Base-by-base conservation (phyloP, 2,113 vertebrate genomes). In the Aptenodytes forsteri region DNA sequence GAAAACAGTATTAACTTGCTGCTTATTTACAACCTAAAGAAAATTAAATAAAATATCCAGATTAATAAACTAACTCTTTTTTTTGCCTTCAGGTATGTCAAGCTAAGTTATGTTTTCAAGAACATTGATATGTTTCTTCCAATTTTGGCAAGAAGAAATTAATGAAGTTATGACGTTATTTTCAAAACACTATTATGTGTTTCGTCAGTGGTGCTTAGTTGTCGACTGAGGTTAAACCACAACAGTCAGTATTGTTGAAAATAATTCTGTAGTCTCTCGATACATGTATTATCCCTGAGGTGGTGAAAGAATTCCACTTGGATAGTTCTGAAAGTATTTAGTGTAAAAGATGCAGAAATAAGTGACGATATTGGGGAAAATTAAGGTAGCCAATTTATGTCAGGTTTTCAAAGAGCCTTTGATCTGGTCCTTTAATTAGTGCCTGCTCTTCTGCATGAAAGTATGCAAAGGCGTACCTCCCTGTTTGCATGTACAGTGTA, bases 1-100 rank as follows among this genome's bases (percentile, higher is more conserved):
- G 96, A 91, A 97, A 96, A 95, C 61, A 93, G 47, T 91, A 94
- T 96, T 95, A 97, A 95, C 94, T 96, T 89, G 82, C 77, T 88
- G 77, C 82, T 96, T 97, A 95, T 96, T 97, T 98, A 97, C 95
- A 97, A 95, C 71, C 18, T 27, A 70, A 80, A 90, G 93, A 97
- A 95, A 96, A 97, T 96, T 38, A 95, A 97, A 96, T 93, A 96
- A 97, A 93, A 85, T 75, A 93, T 73, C 89, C 42, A 83, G 67
- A 93, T 95, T 96, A 95, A 96, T 97, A 94, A 96, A 73, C 58
- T 66, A 91, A 64, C 76, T 88, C 38, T 32, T 71, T 86, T 95
- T 92, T 90, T 93, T 87, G 9, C 91, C 67, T 91, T 94, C 91
- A 88, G 55, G 83, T 88, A 20, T 44, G 70, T 88, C 89, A 93